Base-by-base conservation (phyloP, 2,888 invertebrate genomes). In the Trissonchulus latispiculum region DNA sequence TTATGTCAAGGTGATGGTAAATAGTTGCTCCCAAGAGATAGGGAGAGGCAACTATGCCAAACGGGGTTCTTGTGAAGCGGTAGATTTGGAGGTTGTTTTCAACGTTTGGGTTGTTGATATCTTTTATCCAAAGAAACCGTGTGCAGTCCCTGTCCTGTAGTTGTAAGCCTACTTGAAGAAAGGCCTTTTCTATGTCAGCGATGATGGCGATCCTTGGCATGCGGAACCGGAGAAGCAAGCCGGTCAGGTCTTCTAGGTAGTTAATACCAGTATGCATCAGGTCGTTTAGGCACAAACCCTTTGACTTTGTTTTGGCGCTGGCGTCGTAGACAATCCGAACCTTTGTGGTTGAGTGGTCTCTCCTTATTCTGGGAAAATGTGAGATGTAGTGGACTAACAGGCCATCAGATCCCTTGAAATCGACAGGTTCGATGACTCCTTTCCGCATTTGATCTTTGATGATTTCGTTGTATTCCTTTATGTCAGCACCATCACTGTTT, bases 321-420 rank as follows among this genome's bases (percentile, higher is more conserved):
- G 75, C 80, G 73, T 79, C 79, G 68, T 74, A 80, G 8, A 80
- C 79, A 32, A 76, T 71, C 2, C 78, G 59, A 15, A 80, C 48
- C 70, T 80, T 80, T 0, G 77, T 64, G 8, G 66, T 69, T 28
- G 61, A 23, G 8, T 77, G 77, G 3, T 66, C n/a, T 23, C 74
- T 72, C 0, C 69, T 71, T n/a, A n/a, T n/a, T n/a, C n/a, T n/a
- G n/a, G n/a, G n/a, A n/a, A n/a, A n/a, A n/a, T n/a, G n/a, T n/a
- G n/a, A n/a, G n/a, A n/a, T n/a, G n/a, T n/a, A n/a, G n/a, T n/a
- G n/a, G n/a, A n/a, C n/a, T n/a, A n/a, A n/a, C n/a, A n/a, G n/a
- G n/a, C n/a, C n/a, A n/a, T n/a, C n/a, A n/a, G n/a, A n/a, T n/a
- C n/a, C n/a, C n/a, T n/a, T n/a, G n/a, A n/a, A n/a, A n/a, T n/a